phyloP scores from a whole-genome alignment of 2,113 vertebrate genomes.

The Bombycilla garrulus region DNA sequence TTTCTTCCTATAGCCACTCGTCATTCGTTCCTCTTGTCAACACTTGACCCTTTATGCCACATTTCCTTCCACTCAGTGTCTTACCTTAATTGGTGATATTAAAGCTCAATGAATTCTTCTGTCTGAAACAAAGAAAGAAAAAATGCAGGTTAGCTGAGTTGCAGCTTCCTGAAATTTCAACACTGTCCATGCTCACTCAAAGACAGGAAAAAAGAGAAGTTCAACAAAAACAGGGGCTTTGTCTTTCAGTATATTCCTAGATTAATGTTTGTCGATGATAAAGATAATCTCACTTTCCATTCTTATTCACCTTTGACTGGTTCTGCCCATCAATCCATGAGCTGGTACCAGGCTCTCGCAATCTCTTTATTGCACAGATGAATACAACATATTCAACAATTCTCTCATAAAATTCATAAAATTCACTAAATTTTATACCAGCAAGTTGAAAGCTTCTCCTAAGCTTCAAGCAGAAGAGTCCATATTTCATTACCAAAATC shows the following conservation, averaged over 20 bases:
- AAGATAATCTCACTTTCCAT: neutral
- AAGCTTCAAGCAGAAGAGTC: neutral
- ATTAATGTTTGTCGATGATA: neutral
- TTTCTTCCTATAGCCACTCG: neutral
- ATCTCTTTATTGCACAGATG: neutral
- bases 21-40: neutral
- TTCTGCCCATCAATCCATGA: neutral
- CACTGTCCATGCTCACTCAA: neutral
- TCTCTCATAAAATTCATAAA: neutral
- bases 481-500: neutral
- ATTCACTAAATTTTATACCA: neutral
- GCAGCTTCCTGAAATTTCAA: neutral
- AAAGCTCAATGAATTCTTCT: neutral
- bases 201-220: neutral
- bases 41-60: neutral
- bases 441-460: neutral
- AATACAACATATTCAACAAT: neutral
- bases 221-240: neutral
- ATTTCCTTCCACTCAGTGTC: neutral
- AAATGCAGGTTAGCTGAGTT: neutral
- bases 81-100: neutral
- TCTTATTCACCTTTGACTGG: neutral
- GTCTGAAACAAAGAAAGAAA: neutral
- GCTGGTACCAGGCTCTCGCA: neutral
- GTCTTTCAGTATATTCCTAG: neutral